Conservation (phyloP, 2,797 vertebrate species). For the Lepus townsendii region DNA sequence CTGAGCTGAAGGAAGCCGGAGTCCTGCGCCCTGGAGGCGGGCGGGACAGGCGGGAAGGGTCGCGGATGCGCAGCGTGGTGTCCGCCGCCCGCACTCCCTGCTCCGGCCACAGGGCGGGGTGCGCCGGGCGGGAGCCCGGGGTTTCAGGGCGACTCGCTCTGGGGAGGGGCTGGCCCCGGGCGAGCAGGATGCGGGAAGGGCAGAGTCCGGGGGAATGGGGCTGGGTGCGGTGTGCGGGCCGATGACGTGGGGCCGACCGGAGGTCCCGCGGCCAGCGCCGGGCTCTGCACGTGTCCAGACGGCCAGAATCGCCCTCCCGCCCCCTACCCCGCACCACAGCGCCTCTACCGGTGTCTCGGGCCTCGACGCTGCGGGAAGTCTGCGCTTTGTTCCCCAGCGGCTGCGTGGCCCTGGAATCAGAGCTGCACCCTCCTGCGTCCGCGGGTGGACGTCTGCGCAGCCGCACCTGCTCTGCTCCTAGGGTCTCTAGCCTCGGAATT, state of each 20-base stretch:
- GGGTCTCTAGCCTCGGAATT: background rate
- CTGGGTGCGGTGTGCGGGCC: background rate
- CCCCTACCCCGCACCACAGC: rapidly evolving
- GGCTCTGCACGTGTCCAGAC: background rate
- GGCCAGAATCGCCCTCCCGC: rapidly evolving
- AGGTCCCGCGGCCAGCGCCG: too few relatives aligned
- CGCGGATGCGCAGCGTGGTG: background rate
- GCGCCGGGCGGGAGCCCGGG: background rate
- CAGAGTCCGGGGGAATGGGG: background rate
- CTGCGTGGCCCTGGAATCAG: background rate
- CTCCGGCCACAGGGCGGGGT: background rate
- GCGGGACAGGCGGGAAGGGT: rapidly evolving
- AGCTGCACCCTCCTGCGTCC: background rate
- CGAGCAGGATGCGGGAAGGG: background rate
- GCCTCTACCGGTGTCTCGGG: background rate
- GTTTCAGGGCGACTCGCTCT: background rate
- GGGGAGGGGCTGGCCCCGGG: background rate
- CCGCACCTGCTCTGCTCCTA: background rate
- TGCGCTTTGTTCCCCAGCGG: background rate
- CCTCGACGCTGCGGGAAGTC: background rate
- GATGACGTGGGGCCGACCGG: background rate
- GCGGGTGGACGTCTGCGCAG: rapidly evolving
- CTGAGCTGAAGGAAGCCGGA: background rate
- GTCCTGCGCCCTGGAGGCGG: background rate
- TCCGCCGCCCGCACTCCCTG: background rate